These are phyloP conservation scores for Petrosia ficiformis DNA, from an alignment of 37 sponge, comb jelly and placozoan species.

Conservation along the genomic window DNA sequence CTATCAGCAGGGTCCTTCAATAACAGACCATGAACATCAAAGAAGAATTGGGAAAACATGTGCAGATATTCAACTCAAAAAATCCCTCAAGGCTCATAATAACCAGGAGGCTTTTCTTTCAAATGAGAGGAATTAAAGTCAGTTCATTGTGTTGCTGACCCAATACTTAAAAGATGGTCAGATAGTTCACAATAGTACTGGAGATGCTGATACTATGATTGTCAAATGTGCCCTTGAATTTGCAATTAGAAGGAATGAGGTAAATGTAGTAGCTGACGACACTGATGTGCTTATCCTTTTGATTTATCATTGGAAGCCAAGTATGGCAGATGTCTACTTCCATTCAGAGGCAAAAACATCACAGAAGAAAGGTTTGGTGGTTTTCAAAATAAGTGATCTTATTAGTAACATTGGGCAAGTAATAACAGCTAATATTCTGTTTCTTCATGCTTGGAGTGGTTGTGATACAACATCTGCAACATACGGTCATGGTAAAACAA, in stretches of 20 bases:
- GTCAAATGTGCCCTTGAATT: constrained; percentile 25
- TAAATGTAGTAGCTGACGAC: constrained; percentile 1
- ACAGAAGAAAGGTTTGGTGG: constrained; percentile 12
- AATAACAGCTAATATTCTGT: constrained; percentile 13
- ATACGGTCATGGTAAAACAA: constrained; percentile 42
- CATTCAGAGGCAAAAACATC: constrained; percentile 19
- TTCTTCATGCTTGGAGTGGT: constrained; percentile 44
- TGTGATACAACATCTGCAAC: constrained; percentile 46
- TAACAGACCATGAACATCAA: constrained; percentile 22
- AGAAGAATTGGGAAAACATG: constrained; percentile 10
- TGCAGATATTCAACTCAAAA: constrained; percentile 20
- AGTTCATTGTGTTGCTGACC: background rate
- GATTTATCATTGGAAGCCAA: constrained; percentile 21
- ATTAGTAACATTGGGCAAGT: background rate
- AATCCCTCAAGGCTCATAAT: constrained; percentile 20
- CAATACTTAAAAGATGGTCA: constrained; percentile 6
- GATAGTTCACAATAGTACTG: constrained; percentile 1
- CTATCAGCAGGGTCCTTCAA: constrained; percentile 26
- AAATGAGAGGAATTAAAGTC: constrained; percentile 2
- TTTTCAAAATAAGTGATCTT: constrained; percentile 33
- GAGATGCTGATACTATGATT: constrained; percentile 32
- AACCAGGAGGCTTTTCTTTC: constrained; percentile 25
- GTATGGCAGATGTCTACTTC: constrained; percentile 28
- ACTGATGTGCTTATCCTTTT: constrained; percentile 22
- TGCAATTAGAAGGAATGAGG: constrained; percentile 6